Percentiles rank a stretch among this genome's conserved stretches.
phyloP scores from a whole-genome alignment of 2,888 invertebrate species.

The Pyrgus malvae region DNA sequence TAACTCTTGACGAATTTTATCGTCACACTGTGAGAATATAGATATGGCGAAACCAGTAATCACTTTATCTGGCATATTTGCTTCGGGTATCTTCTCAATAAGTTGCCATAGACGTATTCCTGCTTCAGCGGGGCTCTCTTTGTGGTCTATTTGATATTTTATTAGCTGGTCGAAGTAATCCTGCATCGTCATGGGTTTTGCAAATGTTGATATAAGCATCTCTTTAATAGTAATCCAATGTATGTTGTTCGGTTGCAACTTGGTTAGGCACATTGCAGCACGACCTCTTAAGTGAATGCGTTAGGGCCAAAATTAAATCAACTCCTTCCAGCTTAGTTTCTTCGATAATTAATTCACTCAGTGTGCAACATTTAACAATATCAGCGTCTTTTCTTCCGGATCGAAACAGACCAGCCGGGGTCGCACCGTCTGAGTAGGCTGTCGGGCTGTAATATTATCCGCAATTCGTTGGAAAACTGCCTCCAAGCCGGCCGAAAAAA shows the following conservation, averaged over 20 bases:
- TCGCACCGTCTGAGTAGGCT: too few relatives aligned
- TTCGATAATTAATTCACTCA: conserved; percentile 23
- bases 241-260: conserved; percentile 9
- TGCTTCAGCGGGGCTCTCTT: not conserved
- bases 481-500: too few relatives aligned
- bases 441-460: too few relatives aligned
- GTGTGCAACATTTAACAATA: conserved; percentile 31
- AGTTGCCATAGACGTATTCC: not conserved
- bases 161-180: conserved; percentile 35
- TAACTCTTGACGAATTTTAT: not conserved
- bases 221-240: conserved; percentile 32
- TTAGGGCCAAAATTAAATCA: not conserved
- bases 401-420: too few relatives aligned
- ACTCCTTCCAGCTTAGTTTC: conserved; percentile 1
- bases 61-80: conserved; percentile 5
- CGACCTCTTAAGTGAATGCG: not conserved
- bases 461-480: too few relatives aligned
- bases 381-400: conserved; percentile 31
- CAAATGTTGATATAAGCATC: conserved; percentile 32
- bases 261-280: not conserved
- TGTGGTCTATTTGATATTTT: not conserved
- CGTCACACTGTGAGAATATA: not conserved
- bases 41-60: conserved; percentile 3
- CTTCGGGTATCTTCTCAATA: not conserved
- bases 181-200: conserved; percentile 30